Percentiles rank a stretch among this genome's conserved stretches.
These are phyloP conservation scores for Cinara cedri DNA, from an alignment of 2,888 invertebrate genomes.

Conservation along the genomic window DNA sequence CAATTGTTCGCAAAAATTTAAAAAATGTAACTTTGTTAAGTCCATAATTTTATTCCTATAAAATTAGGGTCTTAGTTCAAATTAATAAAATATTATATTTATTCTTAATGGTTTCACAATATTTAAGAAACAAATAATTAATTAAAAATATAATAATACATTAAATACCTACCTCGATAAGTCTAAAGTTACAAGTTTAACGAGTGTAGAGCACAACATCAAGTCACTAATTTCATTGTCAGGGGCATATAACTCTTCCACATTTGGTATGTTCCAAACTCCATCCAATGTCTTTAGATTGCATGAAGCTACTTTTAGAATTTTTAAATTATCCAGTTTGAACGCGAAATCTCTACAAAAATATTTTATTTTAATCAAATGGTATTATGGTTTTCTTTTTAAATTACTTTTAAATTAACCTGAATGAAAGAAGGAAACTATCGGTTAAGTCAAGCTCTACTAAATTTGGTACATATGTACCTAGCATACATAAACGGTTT, in stretches of 20 bases:
- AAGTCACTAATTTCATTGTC: slow-evolving; percentile 71
- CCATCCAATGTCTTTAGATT: slow-evolving; percentile 73
- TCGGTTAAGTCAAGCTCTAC: slow-evolving; percentile 71
- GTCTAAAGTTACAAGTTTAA: slow-evolving; percentile 65
- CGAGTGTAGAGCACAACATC: slow-evolving; percentile 69
- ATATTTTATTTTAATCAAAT: background rate
- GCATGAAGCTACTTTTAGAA: slow-evolving; percentile 70
- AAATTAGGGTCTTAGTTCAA: background rate
- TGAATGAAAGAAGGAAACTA: slow-evolving; percentile 71
- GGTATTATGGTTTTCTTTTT: background rate
- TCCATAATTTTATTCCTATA: slow-evolving; percentile 62
- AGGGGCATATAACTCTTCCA: slow-evolving; percentile 70
- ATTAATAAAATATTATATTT: background rate
- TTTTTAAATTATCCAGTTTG: slow-evolving; percentile 69
- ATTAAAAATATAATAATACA: too few relatives aligned
- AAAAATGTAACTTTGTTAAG: slow-evolving; percentile 62
- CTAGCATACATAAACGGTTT: slow-evolving; percentile 62
- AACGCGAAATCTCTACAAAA: slow-evolving; percentile 70
- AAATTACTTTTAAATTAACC: slow-evolving; percentile 57
- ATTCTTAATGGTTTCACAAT: too few relatives aligned
- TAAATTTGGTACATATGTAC: slow-evolving; percentile 70
- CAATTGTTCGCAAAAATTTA: slow-evolving; percentile 62
- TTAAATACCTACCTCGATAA: slow-evolving; percentile 64
- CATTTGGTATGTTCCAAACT: slow-evolving; percentile 69
- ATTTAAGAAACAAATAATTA: too few relatives aligned